Conservation (phyloP, 2,113 vertebrate genomes). For the Centrocercus urophasianus region DNA sequence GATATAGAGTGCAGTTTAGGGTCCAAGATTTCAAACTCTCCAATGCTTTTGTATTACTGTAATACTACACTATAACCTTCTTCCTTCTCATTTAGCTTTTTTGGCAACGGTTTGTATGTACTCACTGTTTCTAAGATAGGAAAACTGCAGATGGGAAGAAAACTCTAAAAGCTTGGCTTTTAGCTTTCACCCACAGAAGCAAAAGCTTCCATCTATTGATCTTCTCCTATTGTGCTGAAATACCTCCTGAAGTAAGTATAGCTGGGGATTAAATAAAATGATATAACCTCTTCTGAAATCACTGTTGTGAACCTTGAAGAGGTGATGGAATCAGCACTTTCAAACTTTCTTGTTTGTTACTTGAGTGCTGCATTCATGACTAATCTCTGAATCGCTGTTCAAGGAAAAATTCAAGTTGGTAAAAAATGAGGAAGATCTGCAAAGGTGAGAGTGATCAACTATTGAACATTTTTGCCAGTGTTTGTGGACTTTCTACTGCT, state of each 20-base stretch:
- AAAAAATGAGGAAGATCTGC: background rate
- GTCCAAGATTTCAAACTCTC: background rate
- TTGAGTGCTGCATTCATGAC: background rate
- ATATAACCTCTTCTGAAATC: background rate
- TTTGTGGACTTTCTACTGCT: background rate
- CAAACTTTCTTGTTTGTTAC: background rate
- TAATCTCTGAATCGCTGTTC: background rate
- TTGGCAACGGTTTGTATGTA: background rate
- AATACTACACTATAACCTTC: background rate
- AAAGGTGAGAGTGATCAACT: background rate
- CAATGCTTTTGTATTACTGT: background rate
- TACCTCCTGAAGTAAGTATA: background rate
- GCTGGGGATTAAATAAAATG: background rate
- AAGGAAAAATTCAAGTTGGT: background rate
- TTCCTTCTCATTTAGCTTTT: background rate
- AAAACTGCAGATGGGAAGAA: background rate
- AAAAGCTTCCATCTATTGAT: constrained; percentile 28
- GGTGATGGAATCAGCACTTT: background rate
- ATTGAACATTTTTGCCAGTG: background rate
- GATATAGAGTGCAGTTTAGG: background rate
- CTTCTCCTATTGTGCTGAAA: background rate
- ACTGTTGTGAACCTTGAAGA: background rate
- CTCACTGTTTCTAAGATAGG: background rate
- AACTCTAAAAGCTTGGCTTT: background rate
- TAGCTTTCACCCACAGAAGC: background rate